Base-by-base conservation (phyloP, 2,888 invertebrate genomes). In the Harmothoe impar region DNA sequence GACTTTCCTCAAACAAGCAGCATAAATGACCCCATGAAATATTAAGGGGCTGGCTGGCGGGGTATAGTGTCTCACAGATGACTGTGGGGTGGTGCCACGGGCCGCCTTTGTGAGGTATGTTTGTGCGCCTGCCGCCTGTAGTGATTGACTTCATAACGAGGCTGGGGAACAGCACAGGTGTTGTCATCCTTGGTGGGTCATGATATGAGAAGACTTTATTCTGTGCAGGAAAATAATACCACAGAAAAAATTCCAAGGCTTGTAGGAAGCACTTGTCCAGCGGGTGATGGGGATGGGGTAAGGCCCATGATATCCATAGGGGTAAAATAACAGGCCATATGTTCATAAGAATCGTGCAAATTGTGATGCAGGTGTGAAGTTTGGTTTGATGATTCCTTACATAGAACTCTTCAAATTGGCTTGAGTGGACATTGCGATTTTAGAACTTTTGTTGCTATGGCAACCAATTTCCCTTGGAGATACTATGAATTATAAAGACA, bases 71-170 rank as follows among this genome's bases (percentile, higher is more conserved):
- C 62, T 62, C 62, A 62, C 62, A n/a, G 62, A 12, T 5, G 62
- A n/a, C 62, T n/a, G 62, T 15, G 62, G 54, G 62, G 7, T 62
- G 20, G n/a, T n/a, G 15, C 62, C 62, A n/a, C 20, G 62, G 62
- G 20, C 62, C 3, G 62, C 23, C 62, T n/a, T 20, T n/a, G 62
- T n/a, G 62, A 3, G 62, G n/a, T n/a, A 15, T 62, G 62, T 62
- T 86, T n/a, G 52, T 86, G 25, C 52, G 29, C 15, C 86, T 29
- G 25, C 56, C 25, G 23, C 86, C 86, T 52, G 86, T 52, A 52
- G 86, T 86, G 86, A 86, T 54, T 86, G 86, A 86, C 86, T 54
- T 56, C 86, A 86, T 86, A 86, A 54, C 31, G 54, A 54, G 31
- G 86, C 7, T 17, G n/a, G 29, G 25, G 29, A 10, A 35, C 54